Percentiles rank a stretch among this genome's conserved stretches.
These are phyloP conservation scores for Nebria brevicollis DNA, from an alignment of 2,888 invertebrate genomes.

Conservation along the genomic window DNA sequence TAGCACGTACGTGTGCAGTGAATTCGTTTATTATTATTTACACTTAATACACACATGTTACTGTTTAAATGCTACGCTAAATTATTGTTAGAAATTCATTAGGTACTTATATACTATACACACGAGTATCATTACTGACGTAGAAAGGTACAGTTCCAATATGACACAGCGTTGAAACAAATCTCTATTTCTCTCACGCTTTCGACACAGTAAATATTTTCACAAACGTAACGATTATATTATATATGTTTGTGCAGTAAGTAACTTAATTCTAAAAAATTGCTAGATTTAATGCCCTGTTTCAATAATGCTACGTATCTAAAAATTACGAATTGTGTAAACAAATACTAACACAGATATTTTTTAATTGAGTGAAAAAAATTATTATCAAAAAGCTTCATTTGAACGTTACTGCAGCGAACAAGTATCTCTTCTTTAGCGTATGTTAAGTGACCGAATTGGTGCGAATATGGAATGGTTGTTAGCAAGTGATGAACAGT, in stretches of 20 bases:
- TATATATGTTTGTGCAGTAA: conserved; percentile 31
- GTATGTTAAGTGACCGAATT: neutral
- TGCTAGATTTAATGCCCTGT: conserved; percentile 39
- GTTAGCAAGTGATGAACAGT: conserved; percentile 14
- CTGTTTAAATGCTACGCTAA: neutral
- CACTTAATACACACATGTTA: conserved; percentile 34
- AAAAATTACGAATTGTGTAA: conserved; percentile 21
- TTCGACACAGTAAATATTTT: conserved; percentile 3
- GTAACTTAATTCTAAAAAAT: conserved; percentile 43
- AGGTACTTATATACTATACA: conserved; percentile 33
- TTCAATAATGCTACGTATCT: conserved; percentile 17
- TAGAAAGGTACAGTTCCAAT: conserved; percentile 35
- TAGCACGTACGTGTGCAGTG: neutral
- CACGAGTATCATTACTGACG: conserved; percentile 45
- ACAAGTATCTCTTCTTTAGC: conserved; percentile 2
- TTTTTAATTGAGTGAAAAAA: conserved; percentile 7
- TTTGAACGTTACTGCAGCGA: neutral
- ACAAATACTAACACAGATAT: conserved; percentile 21
- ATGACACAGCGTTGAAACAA: conserved; percentile 9
- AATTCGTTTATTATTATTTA: conserved; percentile 34
- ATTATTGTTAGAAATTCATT: conserved; percentile 6
- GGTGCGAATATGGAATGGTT: conserved; percentile 20
- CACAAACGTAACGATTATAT: conserved; percentile 5
- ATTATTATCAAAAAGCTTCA: conserved; percentile 10
- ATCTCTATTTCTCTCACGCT: conserved; percentile 5